Base-by-base conservation (phyloP, 2,113 vertebrate species). In the Pluvianellus socialis region DNA sequence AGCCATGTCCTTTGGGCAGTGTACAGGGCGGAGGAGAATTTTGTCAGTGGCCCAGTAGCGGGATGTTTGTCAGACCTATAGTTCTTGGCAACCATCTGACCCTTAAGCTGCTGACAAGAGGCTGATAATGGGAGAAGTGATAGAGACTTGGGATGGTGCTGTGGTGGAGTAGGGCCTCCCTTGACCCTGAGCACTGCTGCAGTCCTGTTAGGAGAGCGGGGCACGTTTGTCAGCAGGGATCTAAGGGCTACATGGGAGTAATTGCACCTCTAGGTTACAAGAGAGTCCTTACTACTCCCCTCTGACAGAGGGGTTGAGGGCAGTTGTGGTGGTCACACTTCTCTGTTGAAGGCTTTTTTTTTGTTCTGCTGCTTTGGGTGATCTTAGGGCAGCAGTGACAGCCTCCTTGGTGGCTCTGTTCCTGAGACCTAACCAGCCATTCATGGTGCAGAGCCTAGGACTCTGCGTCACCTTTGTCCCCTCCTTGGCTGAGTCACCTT, bases 141-240 rank as follows among this genome's bases (percentile, higher is more conserved):
- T 1, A 53, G 58, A 77, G 26, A 49, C 19, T 72, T 86, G 49
- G 27, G 44, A 15, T 42, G 45, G 40, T 22, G 4, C 55, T 58
- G 2, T 20, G n/a, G 24, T 27, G 27, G 14, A 19, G 14, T 7
- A 62, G 72, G 24, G 23, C 21, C 8, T 61, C 17, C 27, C 30
- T 32, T 73, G 55, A 20, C 32, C 23, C 24, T 38, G 21, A 79
- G 19, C 27, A 22, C 10, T 42, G 45, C 55, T 74, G 42, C 55
- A 38, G 22, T 63, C n/a, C 35, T 0, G 0, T 19, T 50, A 38
- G 55, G 38, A 66, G 38, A 59, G 45, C 33, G 23, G 17, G 42
- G 7, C 35, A 56, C 0, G 0, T 55, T 82, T 81, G 38, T 49
- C 77, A 28, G 30, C 49, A 33, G 61, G 24, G 21, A 23, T 15